These are phyloP conservation scores for Pyralis farinalis DNA, from an alignment of 2,888 invertebrate genomes.

Conservation along the genomic window DNA sequence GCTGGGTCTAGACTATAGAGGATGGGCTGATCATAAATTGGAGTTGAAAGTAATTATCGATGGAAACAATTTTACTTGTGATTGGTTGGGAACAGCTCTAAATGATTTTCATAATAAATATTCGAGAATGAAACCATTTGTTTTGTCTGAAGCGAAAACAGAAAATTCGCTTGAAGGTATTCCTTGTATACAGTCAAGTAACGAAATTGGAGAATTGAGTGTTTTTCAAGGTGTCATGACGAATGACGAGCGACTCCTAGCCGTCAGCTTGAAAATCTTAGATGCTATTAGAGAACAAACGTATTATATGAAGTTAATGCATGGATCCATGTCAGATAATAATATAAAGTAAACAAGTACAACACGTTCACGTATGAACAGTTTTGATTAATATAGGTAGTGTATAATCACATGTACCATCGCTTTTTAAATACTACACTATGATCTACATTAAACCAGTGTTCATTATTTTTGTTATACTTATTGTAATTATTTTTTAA, in stretches of 20 bases:
- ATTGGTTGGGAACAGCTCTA: slow-evolving; percentile 54
- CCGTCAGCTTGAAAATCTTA: slow-evolving; percentile 56
- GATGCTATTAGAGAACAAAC: slow-evolving; percentile 62
- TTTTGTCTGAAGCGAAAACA: slow-evolving; percentile 22
- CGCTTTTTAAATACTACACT: too few species aligned
- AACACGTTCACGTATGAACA: too few species aligned
- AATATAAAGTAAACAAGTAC: too few species aligned
- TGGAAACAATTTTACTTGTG: slow-evolving; percentile 55
- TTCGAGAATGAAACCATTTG: slow-evolving; percentile 51
- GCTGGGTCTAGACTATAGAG: slow-evolving; percentile 39
- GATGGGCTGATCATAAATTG: slow-evolving; percentile 51
- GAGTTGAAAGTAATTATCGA: slow-evolving; percentile 52
- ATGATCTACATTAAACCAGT: too few species aligned
- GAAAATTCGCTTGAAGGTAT: slow-evolving; percentile 55
- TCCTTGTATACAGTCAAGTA: slow-evolving; percentile 38
- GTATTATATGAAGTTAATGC: slow-evolving; percentile 36
- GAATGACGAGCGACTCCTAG: slow-evolving; percentile 54
- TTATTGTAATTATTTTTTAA: too few species aligned
- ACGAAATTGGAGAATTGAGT: slow-evolving; percentile 17
- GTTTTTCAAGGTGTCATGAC: slow-evolving; percentile 15
- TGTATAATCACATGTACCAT: too few species aligned
- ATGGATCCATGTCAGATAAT: too few species aligned
- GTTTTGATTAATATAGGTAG: too few species aligned
- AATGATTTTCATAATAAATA: slow-evolving; percentile 55
- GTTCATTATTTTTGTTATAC: too few species aligned